Evolutionary conservation across 2,888 invertebrate genomes (phyloP).

Genomic region (Nemotelus nigrinus): DNA sequence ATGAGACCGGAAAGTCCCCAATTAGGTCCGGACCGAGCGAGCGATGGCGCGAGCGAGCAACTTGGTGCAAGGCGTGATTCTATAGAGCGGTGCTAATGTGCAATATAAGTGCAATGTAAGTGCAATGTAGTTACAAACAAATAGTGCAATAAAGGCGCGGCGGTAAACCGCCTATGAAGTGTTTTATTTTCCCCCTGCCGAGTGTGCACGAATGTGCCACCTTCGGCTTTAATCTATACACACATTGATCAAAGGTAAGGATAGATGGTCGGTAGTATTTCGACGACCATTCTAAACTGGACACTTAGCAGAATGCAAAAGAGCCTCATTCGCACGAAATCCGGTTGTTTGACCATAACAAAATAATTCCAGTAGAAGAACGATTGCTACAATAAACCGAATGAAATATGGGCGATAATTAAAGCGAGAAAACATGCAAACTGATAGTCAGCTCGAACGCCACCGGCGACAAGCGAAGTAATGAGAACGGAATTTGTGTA

Average conservation of each 20-base stretch:
- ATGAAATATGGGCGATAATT: slow-evolving; percentile 45
- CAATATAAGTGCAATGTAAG: too few species aligned
- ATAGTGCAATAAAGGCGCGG: too few species aligned
- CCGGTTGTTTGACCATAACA: slow-evolving; percentile 17
- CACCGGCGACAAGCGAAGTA: background rate
- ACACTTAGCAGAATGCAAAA: background rate
- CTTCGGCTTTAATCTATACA: too few species aligned
- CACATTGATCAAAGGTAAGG: background rate
- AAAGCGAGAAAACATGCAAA: slow-evolving; percentile 44
- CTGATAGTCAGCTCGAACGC: slow-evolving; percentile 35
- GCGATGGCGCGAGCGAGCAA: too few species aligned
- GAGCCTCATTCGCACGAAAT: slow-evolving; percentile 7
- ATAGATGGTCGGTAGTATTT: slow-evolving; percentile 17
- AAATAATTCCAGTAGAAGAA: slow-evolving; percentile 24
- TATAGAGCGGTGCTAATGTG: too few species aligned
- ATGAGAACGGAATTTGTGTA: slow-evolving; percentile 19
- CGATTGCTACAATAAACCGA: slow-evolving; percentile 36
- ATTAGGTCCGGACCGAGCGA: too few species aligned
- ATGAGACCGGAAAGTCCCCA: too few species aligned
- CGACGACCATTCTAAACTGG: background rate
- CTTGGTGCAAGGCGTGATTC: too few species aligned
- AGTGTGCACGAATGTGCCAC: too few species aligned
- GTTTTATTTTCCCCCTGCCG: too few species aligned
- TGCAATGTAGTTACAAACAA: too few species aligned
- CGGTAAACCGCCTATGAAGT: too few species aligned